A percentile compares a stretch with the other conserved stretches of the same genome.
These are phyloP conservation scores for Alloscopus bannaensis DNA, from an alignment of 2,888 invertebrate genomes.

Conservation along the genomic window DNA sequence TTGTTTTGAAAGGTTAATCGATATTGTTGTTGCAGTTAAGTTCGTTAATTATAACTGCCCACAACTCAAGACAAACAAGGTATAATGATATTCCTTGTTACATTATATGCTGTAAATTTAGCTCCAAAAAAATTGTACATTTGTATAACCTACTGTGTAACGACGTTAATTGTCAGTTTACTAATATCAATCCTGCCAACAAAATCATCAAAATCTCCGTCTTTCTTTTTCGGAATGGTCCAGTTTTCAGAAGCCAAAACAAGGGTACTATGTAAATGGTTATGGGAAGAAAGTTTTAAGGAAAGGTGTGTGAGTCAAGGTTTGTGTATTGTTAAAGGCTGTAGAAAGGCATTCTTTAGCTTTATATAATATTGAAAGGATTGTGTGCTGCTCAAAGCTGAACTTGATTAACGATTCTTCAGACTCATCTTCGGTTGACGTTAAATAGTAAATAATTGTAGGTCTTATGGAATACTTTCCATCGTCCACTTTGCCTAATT, in stretches of 20 bases:
- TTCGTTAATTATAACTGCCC: too few relatives aligned
- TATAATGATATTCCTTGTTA: too few relatives aligned
- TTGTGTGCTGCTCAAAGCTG: slow-evolving; percentile 3
- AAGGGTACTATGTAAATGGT: slow-evolving; percentile 39
- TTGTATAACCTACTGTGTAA: neutral
- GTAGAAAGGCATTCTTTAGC: too few relatives aligned
- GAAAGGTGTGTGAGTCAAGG: slow-evolving; percentile 14
- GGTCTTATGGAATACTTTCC: too few relatives aligned
- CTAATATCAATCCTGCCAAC: slow-evolving; percentile 54
- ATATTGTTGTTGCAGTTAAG: neutral
- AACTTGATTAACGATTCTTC: too few relatives aligned
- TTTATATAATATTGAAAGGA: neutral
- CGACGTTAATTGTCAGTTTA: slow-evolving; percentile 21
- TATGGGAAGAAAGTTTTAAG: slow-evolving; percentile 16
- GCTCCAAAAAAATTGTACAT: neutral
- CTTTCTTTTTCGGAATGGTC: slow-evolving; percentile 63
- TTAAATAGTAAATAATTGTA: too few relatives aligned
- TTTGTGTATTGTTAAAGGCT: too few relatives aligned
- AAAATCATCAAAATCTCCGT: slow-evolving; percentile 52
- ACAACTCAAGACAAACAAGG: too few relatives aligned
- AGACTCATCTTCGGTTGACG: too few relatives aligned
- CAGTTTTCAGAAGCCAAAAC: slow-evolving; percentile 48
- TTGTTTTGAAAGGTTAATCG: neutral
- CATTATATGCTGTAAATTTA: too few relatives aligned
- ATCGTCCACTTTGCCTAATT: too few relatives aligned